phyloP scores from a whole-genome alignment of 2,797 vertebrate species.

The Sebastes minor region DNA sequence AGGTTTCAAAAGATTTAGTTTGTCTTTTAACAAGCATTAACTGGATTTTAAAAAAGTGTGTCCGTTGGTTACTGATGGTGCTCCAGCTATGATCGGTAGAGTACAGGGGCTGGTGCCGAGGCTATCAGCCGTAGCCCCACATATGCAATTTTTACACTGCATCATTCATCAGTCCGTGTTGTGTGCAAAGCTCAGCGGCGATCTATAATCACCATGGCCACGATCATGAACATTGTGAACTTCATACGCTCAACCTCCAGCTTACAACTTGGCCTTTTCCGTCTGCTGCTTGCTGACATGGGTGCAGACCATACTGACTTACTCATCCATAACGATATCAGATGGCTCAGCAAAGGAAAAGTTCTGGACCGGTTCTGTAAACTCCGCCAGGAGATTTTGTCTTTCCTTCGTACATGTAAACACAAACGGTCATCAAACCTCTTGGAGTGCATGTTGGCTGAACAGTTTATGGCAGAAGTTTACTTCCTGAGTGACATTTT shows the following conservation, averaged over 20 bases:
- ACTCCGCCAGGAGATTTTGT: neutral
- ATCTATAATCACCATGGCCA: neutral
- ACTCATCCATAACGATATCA: neutral
- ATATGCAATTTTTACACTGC: neutral
- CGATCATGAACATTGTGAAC: neutral
- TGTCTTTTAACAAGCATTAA: neutral
- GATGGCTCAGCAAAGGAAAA: neutral
- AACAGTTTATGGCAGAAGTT: neutral
- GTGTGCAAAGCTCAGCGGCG: neutral
- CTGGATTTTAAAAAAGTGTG: neutral
- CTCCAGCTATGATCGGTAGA: neutral
- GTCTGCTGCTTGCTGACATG: neutral
- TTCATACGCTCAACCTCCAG: neutral
- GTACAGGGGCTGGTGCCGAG: no score
- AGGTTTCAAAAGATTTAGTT: neutral
- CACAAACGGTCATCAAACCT: neutral
- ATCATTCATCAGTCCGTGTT: neutral
- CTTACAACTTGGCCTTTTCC: neutral
- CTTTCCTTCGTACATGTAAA: neutral
- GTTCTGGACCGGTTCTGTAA: neutral
- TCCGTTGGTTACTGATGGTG: neutral
- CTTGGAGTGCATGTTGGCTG: neutral
- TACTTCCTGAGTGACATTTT: neutral
- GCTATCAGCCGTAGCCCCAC: neutral
- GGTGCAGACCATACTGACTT: neutral